Evolutionary conservation across 2,797 vertebrate species (phyloP), one percentile per base, ranked within the genome.

Genomic region (Neoniphon sammara): DNA sequence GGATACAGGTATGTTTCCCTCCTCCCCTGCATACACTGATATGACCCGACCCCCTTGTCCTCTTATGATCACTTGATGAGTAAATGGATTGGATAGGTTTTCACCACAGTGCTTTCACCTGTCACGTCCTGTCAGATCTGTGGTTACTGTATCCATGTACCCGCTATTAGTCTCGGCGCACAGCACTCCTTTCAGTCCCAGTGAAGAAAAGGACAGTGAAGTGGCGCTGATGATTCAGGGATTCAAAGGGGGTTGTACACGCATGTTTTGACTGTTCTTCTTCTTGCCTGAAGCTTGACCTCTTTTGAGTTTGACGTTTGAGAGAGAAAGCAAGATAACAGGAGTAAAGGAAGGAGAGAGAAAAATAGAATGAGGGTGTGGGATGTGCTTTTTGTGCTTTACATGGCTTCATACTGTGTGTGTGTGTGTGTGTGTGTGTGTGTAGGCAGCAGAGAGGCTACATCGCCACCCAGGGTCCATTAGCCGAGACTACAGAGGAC

Each of bases 401-500:
- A 20, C 1, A 21, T 15, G 82, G 58, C 53, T 56, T 67, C 23
- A 73, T 77, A 59, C 47, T 59, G 20, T 70, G 12, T 82, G 25
- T 66, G 36, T 64, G 70, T 53, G 44, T 49, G 31, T 56, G 2
- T 34, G 20, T 53, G 57, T 85, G 70, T 88, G 70, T 85, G 47
- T 86, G 47, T 25, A 98, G 97, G 87, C 97, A 99, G 79, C 98
- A 99, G 91, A 97, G 94, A 86, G 97, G 96, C 0, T 99, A 99
- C 91, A 99, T 99, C 0, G 97, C 97, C 47, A 99, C 97, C 0
- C 98, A 99, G 87, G 98, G 98, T 65, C 98, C 98, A 0, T 92
- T 99, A 91, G 97, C 98, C 0, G 98, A 99, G 92, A 99, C 97
- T 81, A 99, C 98, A 0, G 97, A 99, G 82, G 98, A 99, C 70